Evolutionary conservation across 37 sponge, comb jelly and placozoan species (phyloP), one percentile per base, ranked within the genome.

Genomic region (Theonella swinhoei): DNA sequence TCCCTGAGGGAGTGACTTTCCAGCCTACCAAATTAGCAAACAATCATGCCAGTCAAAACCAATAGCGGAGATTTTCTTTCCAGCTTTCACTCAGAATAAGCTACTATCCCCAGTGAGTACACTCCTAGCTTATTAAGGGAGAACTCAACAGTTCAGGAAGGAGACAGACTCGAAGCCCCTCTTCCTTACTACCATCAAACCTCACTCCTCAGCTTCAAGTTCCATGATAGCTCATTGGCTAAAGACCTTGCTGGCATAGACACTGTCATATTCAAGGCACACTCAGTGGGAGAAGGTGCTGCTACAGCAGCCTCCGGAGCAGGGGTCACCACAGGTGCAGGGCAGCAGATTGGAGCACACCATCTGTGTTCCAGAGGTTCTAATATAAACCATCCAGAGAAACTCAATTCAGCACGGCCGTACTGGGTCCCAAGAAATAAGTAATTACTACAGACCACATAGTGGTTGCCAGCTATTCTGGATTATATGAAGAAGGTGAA

Each of bases 271-370:
- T 80, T 80, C 70, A 80, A 80, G 54, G 43, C 43, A 3, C 70
- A 80, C 23, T 39, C 70, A 17, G 77, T 76, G 24, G 4, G 77
- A 29, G 25, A 62, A 11, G 77, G 61, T 19, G 11, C 61, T 11
- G 7, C 73, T 36, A 25, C 80, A 31, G 61, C 77, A 59, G 77
- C 77, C 11, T 59, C 77, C 8, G 17, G 5, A 7, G 62, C 60
- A 29, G 77, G 77, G 22, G 68, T 83, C 5, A 74, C 84, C 28
- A 83, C 75, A 33, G 62, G 9, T 64, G 76, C n/a, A 74, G 74
- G 9, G 76, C 85, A 32, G 85, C 85, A 37, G 85, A 84, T 39
- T 84, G 85, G 85, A 68, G 78, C 58, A 23, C 60, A 34, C 62
- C 66, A 29, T 38, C 78, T 30, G 78, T 84, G 1, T 84, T 84